These are phyloP conservation scores for Gnathonemus longibarbis DNA, from an alignment of 2,113 vertebrate species.

Conservation along the genomic window DNA sequence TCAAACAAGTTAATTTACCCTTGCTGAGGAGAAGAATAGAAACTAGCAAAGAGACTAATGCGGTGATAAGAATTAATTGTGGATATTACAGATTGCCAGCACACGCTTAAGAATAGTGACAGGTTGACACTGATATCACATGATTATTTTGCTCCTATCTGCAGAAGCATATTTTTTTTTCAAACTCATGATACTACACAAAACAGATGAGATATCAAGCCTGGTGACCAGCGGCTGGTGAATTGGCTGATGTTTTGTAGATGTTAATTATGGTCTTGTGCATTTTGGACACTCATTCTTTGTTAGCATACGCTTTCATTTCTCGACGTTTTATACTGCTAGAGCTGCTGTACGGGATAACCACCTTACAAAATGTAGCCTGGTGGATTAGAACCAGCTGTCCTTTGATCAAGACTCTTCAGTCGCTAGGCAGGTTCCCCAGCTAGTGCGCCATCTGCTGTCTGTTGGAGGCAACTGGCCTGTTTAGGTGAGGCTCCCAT, in stretches of 20 bases:
- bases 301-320: not conserved
- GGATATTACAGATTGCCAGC: slow-evolving; percentile 16
- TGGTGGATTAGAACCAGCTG: not conserved
- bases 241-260: not conserved
- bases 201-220: not conserved
- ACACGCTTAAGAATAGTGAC: not conserved
- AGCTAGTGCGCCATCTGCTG: slow-evolving; percentile 1
- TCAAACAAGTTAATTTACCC: slow-evolving; percentile 37
- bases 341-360: not conserved
- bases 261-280: not conserved
- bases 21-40: slow-evolving; percentile 17
- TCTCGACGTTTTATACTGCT: not conserved
- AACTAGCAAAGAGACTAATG: slow-evolving; percentile 10
- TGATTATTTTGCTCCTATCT: not conserved
- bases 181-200: not conserved
- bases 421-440: not conserved
- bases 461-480: not conserved
- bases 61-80: slow-evolving; percentile 14
- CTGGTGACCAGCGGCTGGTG: not conserved
- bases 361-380: not conserved
- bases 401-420: not conserved
- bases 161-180: slow-evolving; percentile 11
- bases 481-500: not conserved
- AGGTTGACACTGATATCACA: slow-evolving; percentile 18
- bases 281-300: not conserved